These are phyloP conservation scores for Montifringilla adamsi DNA, from an alignment of 2,113 vertebrate genomes.

Conservation along the genomic window DNA sequence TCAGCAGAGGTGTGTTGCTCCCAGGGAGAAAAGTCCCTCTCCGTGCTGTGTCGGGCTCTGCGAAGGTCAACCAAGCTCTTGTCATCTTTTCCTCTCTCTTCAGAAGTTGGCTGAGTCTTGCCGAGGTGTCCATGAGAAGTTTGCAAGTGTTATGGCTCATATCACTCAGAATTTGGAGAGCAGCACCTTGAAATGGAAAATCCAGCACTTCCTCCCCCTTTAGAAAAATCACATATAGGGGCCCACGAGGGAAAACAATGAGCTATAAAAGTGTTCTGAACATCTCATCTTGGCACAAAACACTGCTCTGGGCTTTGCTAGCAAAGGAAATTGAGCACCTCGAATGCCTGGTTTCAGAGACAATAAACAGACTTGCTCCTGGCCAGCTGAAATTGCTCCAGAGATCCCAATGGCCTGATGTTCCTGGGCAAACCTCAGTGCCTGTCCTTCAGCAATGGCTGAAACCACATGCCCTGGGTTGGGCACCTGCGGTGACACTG, in stretches of 20 bases:
- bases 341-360: background rate
- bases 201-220: background rate
- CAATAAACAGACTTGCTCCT: conserved; percentile 7
- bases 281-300: conserved; percentile 15
- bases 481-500: background rate
- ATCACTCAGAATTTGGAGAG: background rate
- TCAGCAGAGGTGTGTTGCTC: background rate
- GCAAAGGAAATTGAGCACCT: conserved; percentile 6
- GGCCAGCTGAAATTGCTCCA: conserved; percentile 22
- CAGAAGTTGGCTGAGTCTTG: background rate
- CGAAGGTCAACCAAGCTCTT: background rate
- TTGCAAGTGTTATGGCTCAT: background rate
- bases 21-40: background rate
- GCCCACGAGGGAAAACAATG: background rate
- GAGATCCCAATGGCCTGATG: fast-evolving
- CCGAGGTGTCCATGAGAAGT: background rate
- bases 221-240: background rate
- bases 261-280: background rate
- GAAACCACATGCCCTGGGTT: background rate
- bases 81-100: background rate
- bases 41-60: background rate
- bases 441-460: fast-evolving
- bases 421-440: background rate
- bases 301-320: background rate
- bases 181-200: conserved; percentile 9